Evolutionary conservation across 2,797 vertebrate species (phyloP).

Genomic region (Urophycis tenuis): DNA sequence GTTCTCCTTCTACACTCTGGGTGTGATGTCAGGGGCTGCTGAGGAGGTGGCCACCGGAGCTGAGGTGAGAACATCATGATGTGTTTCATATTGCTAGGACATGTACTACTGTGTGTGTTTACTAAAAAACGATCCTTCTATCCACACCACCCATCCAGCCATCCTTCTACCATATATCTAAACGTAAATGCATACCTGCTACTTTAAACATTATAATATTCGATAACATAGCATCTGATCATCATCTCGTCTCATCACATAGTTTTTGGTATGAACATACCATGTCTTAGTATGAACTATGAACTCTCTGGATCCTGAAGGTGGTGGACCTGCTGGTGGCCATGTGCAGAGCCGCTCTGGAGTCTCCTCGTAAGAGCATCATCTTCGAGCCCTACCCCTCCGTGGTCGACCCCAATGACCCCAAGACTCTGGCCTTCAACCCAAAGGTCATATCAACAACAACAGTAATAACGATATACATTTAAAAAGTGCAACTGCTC

Average conservation of each 20-base stretch:
- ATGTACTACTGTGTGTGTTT: not conserved
- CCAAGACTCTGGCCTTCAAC: constrained; percentile 98
- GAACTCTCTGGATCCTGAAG: constrained; percentile 53
- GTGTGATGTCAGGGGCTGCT: constrained; percentile 96
- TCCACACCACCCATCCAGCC: not conserved
- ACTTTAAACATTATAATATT: too few species aligned
- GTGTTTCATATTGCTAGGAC: not conserved
- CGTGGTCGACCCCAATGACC: constrained; percentile 96
- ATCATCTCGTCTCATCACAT: too few species aligned
- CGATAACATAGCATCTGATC: too few species aligned
- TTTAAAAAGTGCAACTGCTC: not conserved
- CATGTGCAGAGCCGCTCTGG: constrained; percentile 97
- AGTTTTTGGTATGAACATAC: too few species aligned
- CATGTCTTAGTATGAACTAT: not conserved
- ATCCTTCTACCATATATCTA: not conserved
- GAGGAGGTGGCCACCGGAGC: constrained; percentile 97
- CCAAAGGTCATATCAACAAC: constrained; percentile 81
- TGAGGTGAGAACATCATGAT: constrained; percentile 73
- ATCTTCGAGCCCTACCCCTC: constrained; percentile 99
- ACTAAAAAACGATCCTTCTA: not conserved
- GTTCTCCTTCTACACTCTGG: constrained; percentile 98
- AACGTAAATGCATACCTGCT: not conserved
- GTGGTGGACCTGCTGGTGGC: constrained; percentile 96
- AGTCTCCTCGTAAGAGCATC: constrained; percentile 97
- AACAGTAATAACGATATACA: not conserved